Conservation (phyloP, 1,140 invertebrate species). For the Drosophila willistoni region DNA sequence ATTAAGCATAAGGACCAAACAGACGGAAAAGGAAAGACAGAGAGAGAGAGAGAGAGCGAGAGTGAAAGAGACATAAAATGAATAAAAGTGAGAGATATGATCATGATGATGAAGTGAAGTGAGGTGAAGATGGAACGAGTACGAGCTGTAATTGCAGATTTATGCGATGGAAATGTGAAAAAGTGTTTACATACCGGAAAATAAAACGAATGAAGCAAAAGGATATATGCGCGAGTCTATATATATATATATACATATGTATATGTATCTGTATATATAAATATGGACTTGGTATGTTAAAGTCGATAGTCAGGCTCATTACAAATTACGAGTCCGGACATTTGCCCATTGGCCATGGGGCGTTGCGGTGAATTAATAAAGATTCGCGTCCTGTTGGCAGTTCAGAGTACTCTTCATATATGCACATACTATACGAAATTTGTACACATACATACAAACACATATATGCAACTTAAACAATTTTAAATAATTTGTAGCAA, state of each 20-base stretch:
- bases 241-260: conserved; percentile 1
- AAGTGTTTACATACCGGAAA: conserved; percentile 58
- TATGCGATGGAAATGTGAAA: conserved; percentile 49
- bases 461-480: conserved; percentile 12
- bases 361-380: conserved; percentile 8
- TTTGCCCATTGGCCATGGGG: conserved; percentile 8
- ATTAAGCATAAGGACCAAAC: conserved; percentile 9
- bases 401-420: conserved; percentile 1
- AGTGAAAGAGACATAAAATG: conserved; percentile 13
- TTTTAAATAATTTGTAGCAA: conserved; percentile 41
- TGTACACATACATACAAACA: not conserved
- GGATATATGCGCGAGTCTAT: conserved; percentile 17
- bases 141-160: conserved; percentile 69
- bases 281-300: not conserved
- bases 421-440: not conserved
- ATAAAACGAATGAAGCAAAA: conserved; percentile 43
- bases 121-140: conserved; percentile 19
- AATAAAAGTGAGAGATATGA: not conserved
- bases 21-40: not conserved
- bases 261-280: not conserved
- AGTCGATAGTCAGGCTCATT: conserved; percentile 20
- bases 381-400: conserved; percentile 5
- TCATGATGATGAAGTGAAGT: conserved; percentile 4
- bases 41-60: not conserved
- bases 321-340: conserved; percentile 9